Conservation (phyloP, 2,113 vertebrate species). For the Ceratotherium simum region DNA sequence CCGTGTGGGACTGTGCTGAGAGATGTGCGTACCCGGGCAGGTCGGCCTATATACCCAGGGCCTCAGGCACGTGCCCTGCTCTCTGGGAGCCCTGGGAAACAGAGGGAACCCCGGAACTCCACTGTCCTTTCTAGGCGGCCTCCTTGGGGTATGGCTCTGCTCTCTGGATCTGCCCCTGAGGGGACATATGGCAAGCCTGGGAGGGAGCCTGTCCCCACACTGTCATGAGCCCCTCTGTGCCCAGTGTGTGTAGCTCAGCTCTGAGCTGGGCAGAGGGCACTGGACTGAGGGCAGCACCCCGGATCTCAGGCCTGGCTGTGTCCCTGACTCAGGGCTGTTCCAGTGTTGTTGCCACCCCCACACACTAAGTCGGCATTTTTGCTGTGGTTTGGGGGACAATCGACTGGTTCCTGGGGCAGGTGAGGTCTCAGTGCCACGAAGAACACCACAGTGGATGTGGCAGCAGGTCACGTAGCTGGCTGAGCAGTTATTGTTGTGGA, state of each 20-base stretch:
- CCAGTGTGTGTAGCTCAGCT: background rate
- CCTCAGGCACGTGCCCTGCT: background rate
- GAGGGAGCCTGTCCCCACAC: background rate
- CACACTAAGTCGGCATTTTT: background rate
- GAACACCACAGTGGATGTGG: background rate
- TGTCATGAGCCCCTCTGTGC: background rate
- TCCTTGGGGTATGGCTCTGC: background rate
- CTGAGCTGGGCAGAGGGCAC: background rate
- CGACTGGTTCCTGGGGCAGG: background rate
- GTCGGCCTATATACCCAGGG: background rate
- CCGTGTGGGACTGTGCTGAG: too few relatives aligned
- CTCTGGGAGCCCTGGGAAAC: background rate
- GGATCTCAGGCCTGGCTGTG: too few relatives aligned
- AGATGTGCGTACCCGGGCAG: rapidly evolving
- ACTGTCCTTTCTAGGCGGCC: background rate
- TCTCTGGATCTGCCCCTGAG: background rate
- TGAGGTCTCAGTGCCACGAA: background rate
- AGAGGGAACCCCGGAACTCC: background rate
- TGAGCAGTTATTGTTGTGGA: background rate
- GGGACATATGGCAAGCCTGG: background rate
- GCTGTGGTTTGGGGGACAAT: background rate
- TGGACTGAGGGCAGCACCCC: background rate
- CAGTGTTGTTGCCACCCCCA: too few relatives aligned
- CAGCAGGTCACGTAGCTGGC: background rate
- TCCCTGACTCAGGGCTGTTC: background rate